Evolutionary conservation across 2,888 invertebrate species (phyloP).

Genomic region (Lasioglossum lativentre): DNA sequence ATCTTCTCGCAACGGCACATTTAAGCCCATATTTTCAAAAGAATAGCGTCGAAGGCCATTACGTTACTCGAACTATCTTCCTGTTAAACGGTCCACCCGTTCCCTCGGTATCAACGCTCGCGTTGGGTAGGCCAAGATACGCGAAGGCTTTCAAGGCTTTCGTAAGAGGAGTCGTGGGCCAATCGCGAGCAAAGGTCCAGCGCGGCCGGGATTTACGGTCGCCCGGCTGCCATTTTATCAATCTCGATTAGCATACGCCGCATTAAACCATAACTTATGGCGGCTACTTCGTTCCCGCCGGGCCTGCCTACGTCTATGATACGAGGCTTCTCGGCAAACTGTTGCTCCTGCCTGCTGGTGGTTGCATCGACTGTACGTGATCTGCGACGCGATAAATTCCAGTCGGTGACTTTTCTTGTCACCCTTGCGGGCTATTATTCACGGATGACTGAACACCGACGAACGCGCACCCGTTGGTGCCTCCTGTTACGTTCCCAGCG

Average conservation of each 20-base stretch:
- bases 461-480: conserved; percentile 18
- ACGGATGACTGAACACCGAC: conserved; percentile 41
- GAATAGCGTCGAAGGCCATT: conserved; percentile 21
- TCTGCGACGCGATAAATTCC: conserved; percentile 58
- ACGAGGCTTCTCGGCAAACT: conserved; percentile 36
- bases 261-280: conserved; percentile 78
- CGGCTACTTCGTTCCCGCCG: conserved; percentile 47
- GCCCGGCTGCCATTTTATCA: conserved; percentile 80
- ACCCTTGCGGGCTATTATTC: conserved; percentile 44
- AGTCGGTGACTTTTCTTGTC: conserved; percentile 45
- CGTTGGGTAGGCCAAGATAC: conserved; percentile 43
- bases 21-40: neutral
- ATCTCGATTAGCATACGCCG: conserved; percentile 82
- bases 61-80: conserved; percentile 52
- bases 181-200: conserved; percentile 70
- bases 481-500: conserved; percentile 2
- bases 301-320: conserved; percentile 55
- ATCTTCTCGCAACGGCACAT: neutral
- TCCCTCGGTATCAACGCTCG: conserved; percentile 25
- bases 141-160: conserved; percentile 61
- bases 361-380: conserved; percentile 39
- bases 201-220: conserved; percentile 76
- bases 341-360: conserved; percentile 29
- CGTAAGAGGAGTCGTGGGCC: conserved; percentile 62
- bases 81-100: conserved; percentile 24